Conservation (phyloP, 2,888 invertebrate species). For the Brachynemurus nebulosus region DNA sequence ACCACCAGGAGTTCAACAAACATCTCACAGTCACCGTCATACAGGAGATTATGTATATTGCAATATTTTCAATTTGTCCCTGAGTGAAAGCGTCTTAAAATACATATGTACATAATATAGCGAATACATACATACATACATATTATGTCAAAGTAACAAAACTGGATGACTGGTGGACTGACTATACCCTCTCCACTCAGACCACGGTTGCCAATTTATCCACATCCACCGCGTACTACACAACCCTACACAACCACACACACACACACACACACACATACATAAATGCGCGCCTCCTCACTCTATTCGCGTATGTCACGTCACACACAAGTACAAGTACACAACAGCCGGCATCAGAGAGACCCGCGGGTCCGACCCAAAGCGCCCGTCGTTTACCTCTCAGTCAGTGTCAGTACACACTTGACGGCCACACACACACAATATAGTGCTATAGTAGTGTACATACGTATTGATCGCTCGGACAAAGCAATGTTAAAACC, state of each 20-base stretch:
- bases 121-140: too few species aligned
- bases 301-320: slow-evolving; percentile 34
- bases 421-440: slow-evolving; percentile 25
- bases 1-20: too few species aligned
- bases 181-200: too few species aligned
- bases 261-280: slow-evolving; percentile 4
- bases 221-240: background rate
- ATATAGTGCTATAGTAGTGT: too few species aligned
- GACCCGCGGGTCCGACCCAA: slow-evolving; percentile 21
- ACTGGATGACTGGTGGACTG: background rate
- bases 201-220: too few species aligned
- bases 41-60: too few species aligned
- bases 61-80: slow-evolving; percentile 2
- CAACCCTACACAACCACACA: background rate
- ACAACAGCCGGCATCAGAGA: slow-evolving; percentile 11
- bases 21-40: too few species aligned
- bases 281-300: slow-evolving; percentile 1
- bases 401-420: slow-evolving; percentile 19
- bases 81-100: slow-evolving; percentile 1
- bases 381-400: slow-evolving; percentile 18
- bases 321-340: slow-evolving; percentile 32
- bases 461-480: slow-evolving; percentile 35
- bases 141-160: slow-evolving; percentile 2
- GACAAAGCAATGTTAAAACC: slow-evolving; percentile 30
- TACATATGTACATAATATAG: too few species aligned